Conservation (phyloP, 2,113 vertebrate genomes). For the Aptenodytes forsteri region DNA sequence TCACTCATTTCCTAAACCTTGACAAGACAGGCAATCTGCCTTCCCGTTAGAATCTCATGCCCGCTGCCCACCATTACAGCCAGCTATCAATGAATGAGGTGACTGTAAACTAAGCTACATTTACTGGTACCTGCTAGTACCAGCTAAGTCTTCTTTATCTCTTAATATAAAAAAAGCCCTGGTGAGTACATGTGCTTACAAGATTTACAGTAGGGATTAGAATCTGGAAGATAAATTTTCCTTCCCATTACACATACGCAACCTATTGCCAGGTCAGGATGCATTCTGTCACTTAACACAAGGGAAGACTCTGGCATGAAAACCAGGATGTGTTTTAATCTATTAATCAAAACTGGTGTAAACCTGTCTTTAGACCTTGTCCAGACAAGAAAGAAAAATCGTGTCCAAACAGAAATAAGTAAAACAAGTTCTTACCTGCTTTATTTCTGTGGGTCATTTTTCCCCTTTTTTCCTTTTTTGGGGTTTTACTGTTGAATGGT, state of each 20-base stretch:
- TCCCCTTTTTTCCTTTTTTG: rapidly evolving
- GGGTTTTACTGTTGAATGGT: neutral
- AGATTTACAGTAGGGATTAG: slow-evolving; percentile 61
- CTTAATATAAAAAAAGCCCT: neutral
- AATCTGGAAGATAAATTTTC: slow-evolving; percentile 50
- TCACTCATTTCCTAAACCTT: slow-evolving; percentile 25
- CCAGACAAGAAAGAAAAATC: slow-evolving; percentile 53
- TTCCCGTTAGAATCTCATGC: neutral
- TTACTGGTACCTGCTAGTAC: slow-evolving; percentile 45
- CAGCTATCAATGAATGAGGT: neutral
- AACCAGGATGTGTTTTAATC: slow-evolving; percentile 36
- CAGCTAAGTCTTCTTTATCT: slow-evolving; percentile 35
- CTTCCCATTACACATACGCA: neutral
- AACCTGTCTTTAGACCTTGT: slow-evolving; percentile 34
- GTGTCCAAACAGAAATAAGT: slow-evolving; percentile 10
- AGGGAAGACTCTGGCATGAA: slow-evolving; percentile 26
- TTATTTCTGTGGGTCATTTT: neutral
- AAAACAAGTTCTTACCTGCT: slow-evolving; percentile 16
- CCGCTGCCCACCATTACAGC: neutral
- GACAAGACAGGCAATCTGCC: neutral
- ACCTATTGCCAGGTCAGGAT: slow-evolving; percentile 33
- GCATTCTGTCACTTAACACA: slow-evolving; percentile 26
- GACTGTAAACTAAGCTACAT: neutral
- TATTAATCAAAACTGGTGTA: slow-evolving; percentile 48
- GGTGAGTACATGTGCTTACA: neutral